Evolutionary conservation across 2,888 invertebrate species (phyloP).

Genomic region (Pristionchus entomophagus): DNA sequence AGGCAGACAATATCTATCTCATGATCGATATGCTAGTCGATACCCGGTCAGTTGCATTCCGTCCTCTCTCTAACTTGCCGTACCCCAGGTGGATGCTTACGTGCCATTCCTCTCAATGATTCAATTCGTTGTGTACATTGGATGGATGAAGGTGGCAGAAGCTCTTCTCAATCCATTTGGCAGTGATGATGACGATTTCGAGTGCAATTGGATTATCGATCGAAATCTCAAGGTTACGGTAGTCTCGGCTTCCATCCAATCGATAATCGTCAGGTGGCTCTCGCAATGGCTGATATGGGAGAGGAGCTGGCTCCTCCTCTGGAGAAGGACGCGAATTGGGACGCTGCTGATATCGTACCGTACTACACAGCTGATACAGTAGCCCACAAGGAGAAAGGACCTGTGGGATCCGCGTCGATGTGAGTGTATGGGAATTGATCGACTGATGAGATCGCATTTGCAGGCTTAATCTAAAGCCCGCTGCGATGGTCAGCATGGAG

Average conservation of each 20-base stretch:
- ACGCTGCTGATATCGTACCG: constrained; percentile 22
- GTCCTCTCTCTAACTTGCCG: not conserved
- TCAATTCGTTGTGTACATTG: constrained; percentile 50
- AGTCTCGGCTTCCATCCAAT: not conserved
- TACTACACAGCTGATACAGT: constrained; percentile 32
- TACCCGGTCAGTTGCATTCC: not conserved
- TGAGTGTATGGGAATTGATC: not conserved
- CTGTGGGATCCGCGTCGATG: constrained; percentile 32
- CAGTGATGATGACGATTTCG: constrained; percentile 49
- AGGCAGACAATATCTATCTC: constrained; percentile 36
- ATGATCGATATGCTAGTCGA: constrained; percentile 14
- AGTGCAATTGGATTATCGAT: constrained; percentile 51
- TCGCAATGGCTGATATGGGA: constrained; percentile 40
- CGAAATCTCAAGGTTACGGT: constrained; percentile 35
- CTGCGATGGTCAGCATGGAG: constrained; percentile 29
- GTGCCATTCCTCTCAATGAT: constrained; percentile 49
- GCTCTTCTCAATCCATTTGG: constrained; percentile 50
- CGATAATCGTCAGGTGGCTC: constrained; percentile 1
- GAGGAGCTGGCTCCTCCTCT: constrained; percentile 27
- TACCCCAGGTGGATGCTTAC: constrained; percentile 46
- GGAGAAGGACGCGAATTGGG: constrained; percentile 32
- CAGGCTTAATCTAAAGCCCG: not conserved
- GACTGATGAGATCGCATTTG: not conserved
- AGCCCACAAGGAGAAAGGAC: constrained; percentile 1
- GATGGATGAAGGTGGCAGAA: constrained; percentile 52